Evolutionary conservation across 2,113 vertebrate species (phyloP).

Genomic region (Syrmaticus mikado): DNA sequence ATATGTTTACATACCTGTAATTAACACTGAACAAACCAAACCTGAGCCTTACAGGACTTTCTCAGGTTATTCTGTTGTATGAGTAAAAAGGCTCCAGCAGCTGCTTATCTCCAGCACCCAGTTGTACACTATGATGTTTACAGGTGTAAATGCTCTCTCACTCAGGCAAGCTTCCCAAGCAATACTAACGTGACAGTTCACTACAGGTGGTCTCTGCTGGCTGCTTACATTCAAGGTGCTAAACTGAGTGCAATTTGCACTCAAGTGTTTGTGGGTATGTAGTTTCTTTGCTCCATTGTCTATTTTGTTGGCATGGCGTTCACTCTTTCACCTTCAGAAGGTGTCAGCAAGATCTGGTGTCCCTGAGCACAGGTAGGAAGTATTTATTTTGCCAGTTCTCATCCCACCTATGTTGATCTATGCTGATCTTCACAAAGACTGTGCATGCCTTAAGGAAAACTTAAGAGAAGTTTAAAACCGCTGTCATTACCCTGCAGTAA

Average conservation of each 20-base stretch:
- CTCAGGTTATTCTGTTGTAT: background rate
- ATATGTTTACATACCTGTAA: background rate
- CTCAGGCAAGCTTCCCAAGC: constrained; percentile 12
- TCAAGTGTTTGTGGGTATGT: background rate
- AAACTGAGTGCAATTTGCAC: background rate
- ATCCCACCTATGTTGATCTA: background rate
- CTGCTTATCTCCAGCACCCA: background rate
- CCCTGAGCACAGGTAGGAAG: background rate
- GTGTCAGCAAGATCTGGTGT: background rate
- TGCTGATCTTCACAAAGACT: background rate
- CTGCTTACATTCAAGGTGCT: background rate
- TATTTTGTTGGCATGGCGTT: background rate
- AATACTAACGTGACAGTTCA: background rate
- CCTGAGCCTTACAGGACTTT: background rate
- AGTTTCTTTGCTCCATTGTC: background rate
- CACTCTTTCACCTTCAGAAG: accelerated
- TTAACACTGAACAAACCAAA: background rate
- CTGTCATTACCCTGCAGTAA: background rate
- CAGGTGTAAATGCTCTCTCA: background rate
- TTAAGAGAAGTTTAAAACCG: background rate
- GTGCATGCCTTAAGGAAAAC: background rate
- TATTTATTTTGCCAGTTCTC: background rate
- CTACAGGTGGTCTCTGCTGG: background rate
- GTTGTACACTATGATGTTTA: background rate
- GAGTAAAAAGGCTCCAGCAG: background rate